Evolutionary conservation across 2,888 invertebrate species (phyloP), one percentile per base, ranked within the genome.

Genomic region (Lasioglossum morio): DNA sequence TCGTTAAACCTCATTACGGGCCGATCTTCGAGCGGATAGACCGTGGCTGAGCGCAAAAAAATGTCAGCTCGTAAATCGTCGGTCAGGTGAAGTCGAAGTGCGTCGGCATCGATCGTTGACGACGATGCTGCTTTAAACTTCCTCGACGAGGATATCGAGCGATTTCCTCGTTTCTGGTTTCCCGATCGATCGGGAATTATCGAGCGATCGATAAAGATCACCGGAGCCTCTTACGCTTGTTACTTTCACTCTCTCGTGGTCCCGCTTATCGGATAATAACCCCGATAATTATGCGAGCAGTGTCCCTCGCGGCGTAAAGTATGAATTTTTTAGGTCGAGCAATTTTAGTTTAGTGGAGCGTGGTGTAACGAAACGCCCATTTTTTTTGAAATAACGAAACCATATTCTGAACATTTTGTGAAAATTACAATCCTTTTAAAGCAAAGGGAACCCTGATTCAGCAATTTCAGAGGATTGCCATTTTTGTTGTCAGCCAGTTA

Each of bases 1-100:
- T 92, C 92, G 92, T 93, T 93, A 91, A 91, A 90, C 86, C 91
- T 93, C 92, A 92, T 93, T 93, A 92, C 91, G 87, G 88, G 85
- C 90, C 91, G 90, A 90, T 92, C 91, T 91, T 90, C 85, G 87
- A 85, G 70, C 89, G 90, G 91, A 92, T 92, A 92, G 88, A 81
- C 83, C 79, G 82, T 77, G 37, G 30, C 34, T 34, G 66, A 2
- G 19, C 27, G 27, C 27, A 30, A 73, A 73, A 75, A 72, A 84
- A 92, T 90, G 88, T 91, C 91, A 88, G 90, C 90, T 87, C 87
- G 86, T 90, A 91, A 89, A 89, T 89, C 82, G 84, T 81, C 72
- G 60, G 75, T 76, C 77, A 80, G 87, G 77, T 81, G 82, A 84
- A 83, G 70, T 79, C 84, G 69, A 76, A 82, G 75, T 72, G 82